Evolutionary conservation across 2,113 vertebrate genomes (phyloP).

Genomic region (Microtus ochrogaster): DNA sequence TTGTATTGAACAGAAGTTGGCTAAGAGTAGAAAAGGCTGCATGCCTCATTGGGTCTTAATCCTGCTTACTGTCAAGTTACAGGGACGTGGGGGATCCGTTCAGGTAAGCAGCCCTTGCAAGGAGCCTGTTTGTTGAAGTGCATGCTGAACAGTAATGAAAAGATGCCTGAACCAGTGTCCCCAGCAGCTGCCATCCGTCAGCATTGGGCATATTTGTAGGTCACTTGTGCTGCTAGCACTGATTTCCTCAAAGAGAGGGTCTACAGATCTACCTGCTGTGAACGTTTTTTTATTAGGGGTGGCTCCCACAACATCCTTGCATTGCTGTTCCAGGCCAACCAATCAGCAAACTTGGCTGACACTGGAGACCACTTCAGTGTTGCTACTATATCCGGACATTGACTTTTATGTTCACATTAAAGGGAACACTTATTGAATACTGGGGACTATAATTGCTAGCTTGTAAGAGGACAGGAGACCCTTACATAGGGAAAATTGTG

Average conservation of each 20-base stretch:
- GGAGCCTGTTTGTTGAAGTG: background rate
- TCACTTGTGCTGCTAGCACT: background rate
- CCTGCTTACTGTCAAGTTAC: background rate
- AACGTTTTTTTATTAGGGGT: background rate
- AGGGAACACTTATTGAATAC: background rate
- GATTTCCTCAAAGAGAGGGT: slow-evolving; percentile 25
- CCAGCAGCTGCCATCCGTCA: slow-evolving; percentile 4
- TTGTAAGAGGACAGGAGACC: background rate
- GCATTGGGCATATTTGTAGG: background rate
- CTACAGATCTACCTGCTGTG: slow-evolving; percentile 6
- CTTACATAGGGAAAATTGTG: background rate
- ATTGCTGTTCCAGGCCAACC: background rate
- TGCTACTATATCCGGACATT: background rate
- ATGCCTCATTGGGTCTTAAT: background rate
- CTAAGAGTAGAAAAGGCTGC: background rate
- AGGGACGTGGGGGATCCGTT: background rate
- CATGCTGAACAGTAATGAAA: background rate
- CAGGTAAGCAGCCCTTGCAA: background rate
- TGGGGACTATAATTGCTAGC: background rate
- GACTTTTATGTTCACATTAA: background rate
- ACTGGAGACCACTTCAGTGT: background rate
- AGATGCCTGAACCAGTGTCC: slow-evolving; percentile 3
- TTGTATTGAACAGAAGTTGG: background rate
- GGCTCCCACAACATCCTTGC: background rate
- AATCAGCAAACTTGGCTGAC: background rate